Evolutionary conservation across 2,888 invertebrate species (phyloP), one percentile per base, ranked within the genome.

Genomic region (Cephus rjabovi): DNA sequence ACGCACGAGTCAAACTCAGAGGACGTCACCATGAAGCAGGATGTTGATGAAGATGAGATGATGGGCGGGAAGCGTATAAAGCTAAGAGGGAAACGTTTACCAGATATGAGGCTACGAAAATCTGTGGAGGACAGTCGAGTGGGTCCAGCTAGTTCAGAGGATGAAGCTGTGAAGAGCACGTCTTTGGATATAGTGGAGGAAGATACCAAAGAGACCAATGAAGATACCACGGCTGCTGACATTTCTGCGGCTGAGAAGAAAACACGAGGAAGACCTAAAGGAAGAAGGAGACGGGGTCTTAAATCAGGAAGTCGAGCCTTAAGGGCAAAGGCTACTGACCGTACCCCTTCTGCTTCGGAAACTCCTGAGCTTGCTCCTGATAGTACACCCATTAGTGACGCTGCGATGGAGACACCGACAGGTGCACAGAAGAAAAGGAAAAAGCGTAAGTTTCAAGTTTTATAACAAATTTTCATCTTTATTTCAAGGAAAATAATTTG

Each of bases 11-110:
- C 88, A 4, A 89, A 90, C 79, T 87, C 88, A 0, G 93, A 87
- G 92, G 94, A 86, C 85, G 88, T 81, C 93, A 92, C 87, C 92
- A 93, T 80, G 93, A 94, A 81, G 79, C 87, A 86, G 69, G 89
- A 89, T 69, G 88, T 92, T 1, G 87, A 75, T 35, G 85, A 87
- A 30, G 88, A 85, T 31, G 89, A 88, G 75, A 87, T 84, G 74
- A 85, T 84, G 23, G 89, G 87, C 15, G 89, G 90, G 9, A 92
- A 91, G 79, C 85, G 90, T 73, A 90, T 90, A 84, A 91, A 84
- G 77, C 79, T 90, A 4, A 81, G 89, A 1, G 90, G 87, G 0
- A 90, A 88, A 77, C 83, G 89, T 23, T 75, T 85, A 1, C 85
- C 89, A 0, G 90, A 92, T 75, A 81, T 85, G 40, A 83, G 90